These are phyloP conservation scores for Copsychus sechellarum DNA, from an alignment of 2,113 vertebrate genomes.

Conservation along the genomic window DNA sequence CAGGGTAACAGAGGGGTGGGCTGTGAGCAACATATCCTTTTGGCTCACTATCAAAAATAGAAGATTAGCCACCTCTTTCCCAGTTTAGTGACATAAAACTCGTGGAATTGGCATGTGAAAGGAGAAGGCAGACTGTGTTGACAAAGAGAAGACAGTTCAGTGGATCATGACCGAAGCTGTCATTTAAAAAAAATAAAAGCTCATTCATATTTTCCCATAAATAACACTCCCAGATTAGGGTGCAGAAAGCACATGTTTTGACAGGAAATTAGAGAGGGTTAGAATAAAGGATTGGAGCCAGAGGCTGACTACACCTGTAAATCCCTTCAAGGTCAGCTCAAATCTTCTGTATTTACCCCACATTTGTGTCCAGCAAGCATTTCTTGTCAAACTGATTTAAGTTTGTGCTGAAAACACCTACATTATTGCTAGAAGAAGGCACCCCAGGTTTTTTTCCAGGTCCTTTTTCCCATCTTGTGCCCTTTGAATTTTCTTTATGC, in stretches of 20 bases:
- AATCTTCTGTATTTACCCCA: not conserved
- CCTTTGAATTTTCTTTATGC: not conserved
- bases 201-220: not conserved
- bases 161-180: not conserved
- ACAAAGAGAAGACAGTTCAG: not conserved
- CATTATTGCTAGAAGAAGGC: not conserved
- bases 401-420: not conserved
- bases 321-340: slow-evolving; percentile 14
- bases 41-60: slow-evolving; percentile 10
- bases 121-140: not conserved
- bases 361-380: not conserved
- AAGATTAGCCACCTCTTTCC: not conserved
- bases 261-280: not conserved
- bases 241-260: not conserved
- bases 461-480: not conserved
- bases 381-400: not conserved
- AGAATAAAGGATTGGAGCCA: slow-evolving; percentile 7
- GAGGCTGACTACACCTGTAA: not conserved
- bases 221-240: not conserved
- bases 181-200: not conserved
- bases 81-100: not conserved
- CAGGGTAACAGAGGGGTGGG: not conserved
- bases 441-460: not conserved
- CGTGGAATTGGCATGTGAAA: not conserved
- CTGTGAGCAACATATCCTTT: not conserved